A percentile compares a stretch with the other conserved stretches of the same genome.
Evolutionary conservation across 1,140 invertebrate genomes (phyloP).

Genomic region (Dendroctonus valens): DNA sequence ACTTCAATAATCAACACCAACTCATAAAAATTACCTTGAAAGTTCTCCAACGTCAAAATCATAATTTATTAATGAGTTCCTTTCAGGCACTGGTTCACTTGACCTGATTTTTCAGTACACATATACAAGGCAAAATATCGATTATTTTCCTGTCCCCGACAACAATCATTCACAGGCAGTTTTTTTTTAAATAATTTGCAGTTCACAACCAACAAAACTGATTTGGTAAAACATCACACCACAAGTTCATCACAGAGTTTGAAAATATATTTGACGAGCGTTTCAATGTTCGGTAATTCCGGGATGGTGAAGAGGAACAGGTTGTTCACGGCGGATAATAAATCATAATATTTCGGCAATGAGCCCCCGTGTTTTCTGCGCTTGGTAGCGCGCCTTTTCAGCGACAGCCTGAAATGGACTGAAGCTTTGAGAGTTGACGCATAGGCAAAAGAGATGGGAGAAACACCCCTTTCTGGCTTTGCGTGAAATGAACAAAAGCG

Average conservation of each 20-base stretch:
- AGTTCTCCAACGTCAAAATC: constrained; percentile 20
- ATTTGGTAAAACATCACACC: not conserved
- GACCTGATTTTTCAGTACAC: constrained; percentile 33
- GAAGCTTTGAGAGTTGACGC: constrained; percentile 30
- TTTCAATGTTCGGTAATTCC: too few relatives aligned
- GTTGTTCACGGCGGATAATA: constrained; percentile 29
- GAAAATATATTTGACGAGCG: too few relatives aligned
- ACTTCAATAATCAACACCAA: too few relatives aligned
- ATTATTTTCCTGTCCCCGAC: constrained; percentile 22
- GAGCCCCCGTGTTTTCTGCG: constrained; percentile 20
- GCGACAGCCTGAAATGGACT: constrained; percentile 31
- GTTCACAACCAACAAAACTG: constrained; percentile 2
- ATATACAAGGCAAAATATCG: constrained; percentile 33
- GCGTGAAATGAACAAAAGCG: constrained; percentile 24
- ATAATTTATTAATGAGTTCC: constrained; percentile 23
- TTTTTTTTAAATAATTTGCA: constrained; percentile 4
- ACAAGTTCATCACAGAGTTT: not conserved
- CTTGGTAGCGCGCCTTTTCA: constrained; percentile 14
- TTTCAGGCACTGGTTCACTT: constrained; percentile 27
- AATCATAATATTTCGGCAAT: constrained; percentile 32
- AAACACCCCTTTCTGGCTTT: constrained; percentile 29
- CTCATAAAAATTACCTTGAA: constrained; percentile 25
- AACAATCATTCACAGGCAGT: constrained; percentile 17
- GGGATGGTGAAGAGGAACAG: constrained; percentile 7
- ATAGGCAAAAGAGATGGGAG: constrained; percentile 31